Evolutionary conservation across 30 jellyfish, hydroid and myxozoan genomes (phyloP), one percentile per base, ranked within the genome.

Genomic region (Aurelia aurita): DNA sequence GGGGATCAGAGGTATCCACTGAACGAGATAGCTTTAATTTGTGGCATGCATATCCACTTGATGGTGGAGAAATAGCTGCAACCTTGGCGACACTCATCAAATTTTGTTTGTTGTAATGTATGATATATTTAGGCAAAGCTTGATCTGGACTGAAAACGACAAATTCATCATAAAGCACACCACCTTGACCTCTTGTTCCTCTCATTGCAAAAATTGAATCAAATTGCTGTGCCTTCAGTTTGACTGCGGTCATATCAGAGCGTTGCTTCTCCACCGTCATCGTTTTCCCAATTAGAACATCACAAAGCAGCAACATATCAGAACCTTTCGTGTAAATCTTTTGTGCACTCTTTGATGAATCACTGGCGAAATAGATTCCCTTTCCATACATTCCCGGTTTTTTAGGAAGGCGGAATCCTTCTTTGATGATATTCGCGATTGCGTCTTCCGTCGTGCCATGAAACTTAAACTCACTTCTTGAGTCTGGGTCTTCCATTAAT

Each of bases 261-360:
- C 57, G 31, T 26, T 90, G 90, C 58, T 26, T 20, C 9, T 79
- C 79, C 20, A 89, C 93, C 3, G 82, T 62, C 59, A 27, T 27
- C 14, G 89, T 31, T 45, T 79, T 81, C 13, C 97, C 97, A 62
- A 89, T 74, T 16, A 79, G 46, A 0, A 89, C 97, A 26, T 89
- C 93, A 58, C 97, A 89, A 9, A 79, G 80, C 72, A 89, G 58
- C 22, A 89, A 45, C 90, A 7, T 89, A 46, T 58, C 49, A 8
- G 97, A 89, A 2, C 91, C 91, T 60, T 89, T 89, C 10, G 97
- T 89, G 54, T 89, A 89, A 9, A 79, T 79, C 71, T 16, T 34
- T 34, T 79, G 97, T 4, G 97, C 97, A 80, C 97, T 89, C 54
- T 89, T 89, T n/a, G 93, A 79, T 1, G 97, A 89, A 51, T 89